Base-by-base conservation (phyloP, 2,113 vertebrate genomes). In the Bothrops jararaca region DNA sequence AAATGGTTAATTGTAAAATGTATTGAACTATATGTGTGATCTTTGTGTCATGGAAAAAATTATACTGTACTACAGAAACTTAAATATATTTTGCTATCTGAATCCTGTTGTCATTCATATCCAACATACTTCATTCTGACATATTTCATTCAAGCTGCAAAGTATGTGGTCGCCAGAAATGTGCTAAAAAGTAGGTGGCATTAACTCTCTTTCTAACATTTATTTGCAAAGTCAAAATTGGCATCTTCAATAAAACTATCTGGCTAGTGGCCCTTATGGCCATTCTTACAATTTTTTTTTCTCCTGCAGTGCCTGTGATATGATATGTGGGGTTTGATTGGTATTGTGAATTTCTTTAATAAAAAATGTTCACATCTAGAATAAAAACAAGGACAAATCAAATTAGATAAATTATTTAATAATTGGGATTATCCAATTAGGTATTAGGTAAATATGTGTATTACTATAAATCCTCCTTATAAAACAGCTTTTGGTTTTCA, bases 21-120 rank as follows among this genome's bases (percentile, higher is more conserved):
- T 88, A 26, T 52, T 57, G 87, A 12, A 89, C 94, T 91, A 26
- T 93, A 56, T 85, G 69, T 85, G 88, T 89, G 39, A 86, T 80
- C 0, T 87, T 93, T 92, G 93, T 93, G 91, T 96, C 42, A 34
- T 57, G 20, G 0, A 1, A 29, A 1, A 92, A 89, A 93, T 95
- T 94, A 39, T 9, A 80, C 15, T 95, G 93, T 95, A 94, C 95
- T 95, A 92, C 92, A 93, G 89, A 95, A 94, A 80, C 94, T 89
- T 29, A 96, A 97, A 97, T 96, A 95, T 96, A 97, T 96, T 97
- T 97, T 97, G 92, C 92, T 97, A 94, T 95, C 93, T 60, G 92
- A 91, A 95, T 86, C 0, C n/a, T 29, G 42, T 94, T 29, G 69
- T 39, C 34, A 11, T 92, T 90, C 24, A 86, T 90, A 86, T 45